Base-by-base conservation (phyloP, 2,113 vertebrate species). In the Anas platyrhynchos region DNA sequence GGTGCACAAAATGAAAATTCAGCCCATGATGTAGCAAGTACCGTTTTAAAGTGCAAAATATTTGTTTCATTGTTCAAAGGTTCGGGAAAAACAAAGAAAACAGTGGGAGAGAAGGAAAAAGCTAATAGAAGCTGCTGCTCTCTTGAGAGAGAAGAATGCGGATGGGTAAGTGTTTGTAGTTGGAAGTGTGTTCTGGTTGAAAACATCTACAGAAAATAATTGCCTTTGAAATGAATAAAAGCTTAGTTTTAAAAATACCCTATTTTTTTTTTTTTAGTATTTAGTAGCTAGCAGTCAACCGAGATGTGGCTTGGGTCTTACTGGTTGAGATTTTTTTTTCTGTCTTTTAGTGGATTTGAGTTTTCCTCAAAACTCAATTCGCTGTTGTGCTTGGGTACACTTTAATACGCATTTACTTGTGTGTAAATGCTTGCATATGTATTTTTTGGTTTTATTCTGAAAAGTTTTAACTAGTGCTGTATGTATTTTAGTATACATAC, bases 51-150 rank as follows among this genome's bases (percentile, higher is more conserved):
- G n/a, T 32, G 38, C 41, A 82, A 81, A 13, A 54, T 74, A 1
- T 91, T 94, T 80, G 32, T 72, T 67, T 83, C 95, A 29, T 96
- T 94, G 62, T 96, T 97, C 65, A 92, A 72, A 99, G 99, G 98
- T 98, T 94, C 97, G 98, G 86, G 98, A 99, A 96, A 99, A 98
- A 92, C 99, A 98, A 86, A 97, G 97, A 56, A 99, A 98, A 96
- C 98, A 98, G 92, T 99, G 99, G 92, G 99, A 99, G 95, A 99
- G 98, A 95, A 98, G 97, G 82, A 99, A 97, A 97, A 99, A 98
- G 94, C 97, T 99, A 27, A 91, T 97, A 18, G 98, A 98, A 50
- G 94, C 99, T 31, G 98, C 98, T 46, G 97, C 98, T 69, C 95
- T 99, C 80, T 96, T 99, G 95, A 94, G 97, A 83, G 98, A 98